Conservation (phyloP, 2,797 vertebrate genomes). For the Linurgus olivaceus region DNA sequence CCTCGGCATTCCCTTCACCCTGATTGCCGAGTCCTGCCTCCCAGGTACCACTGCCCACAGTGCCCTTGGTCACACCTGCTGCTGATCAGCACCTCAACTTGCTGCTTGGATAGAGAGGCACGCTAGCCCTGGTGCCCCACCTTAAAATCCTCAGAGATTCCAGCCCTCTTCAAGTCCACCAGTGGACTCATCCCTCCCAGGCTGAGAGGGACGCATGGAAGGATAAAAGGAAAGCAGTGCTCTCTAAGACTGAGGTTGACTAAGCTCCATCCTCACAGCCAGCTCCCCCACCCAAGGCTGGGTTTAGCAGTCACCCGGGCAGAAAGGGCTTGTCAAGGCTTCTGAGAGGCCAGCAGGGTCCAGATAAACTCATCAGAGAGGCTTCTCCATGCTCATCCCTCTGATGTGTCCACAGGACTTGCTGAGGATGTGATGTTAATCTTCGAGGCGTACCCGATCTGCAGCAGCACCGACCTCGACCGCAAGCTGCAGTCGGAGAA, state of each 20-base stretch:
- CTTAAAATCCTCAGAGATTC: neutral
- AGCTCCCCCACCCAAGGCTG: neutral
- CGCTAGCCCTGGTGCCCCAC: neutral
- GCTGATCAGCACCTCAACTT: neutral
- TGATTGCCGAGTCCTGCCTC: conserved; percentile 82
- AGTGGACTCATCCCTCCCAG: neutral
- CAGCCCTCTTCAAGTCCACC: neutral
- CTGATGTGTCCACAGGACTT: conserved; percentile 49
- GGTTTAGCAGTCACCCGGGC: neutral
- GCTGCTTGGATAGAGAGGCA: neutral
- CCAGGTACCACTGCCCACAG: conserved; percentile 75
- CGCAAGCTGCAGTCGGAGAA: conserved; percentile 70
- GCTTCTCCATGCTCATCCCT: conserved; percentile 21
- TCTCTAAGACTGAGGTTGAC: neutral
- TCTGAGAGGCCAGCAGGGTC: neutral
- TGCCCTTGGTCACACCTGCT: neutral
- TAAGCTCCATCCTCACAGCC: neutral
- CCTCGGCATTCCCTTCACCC: conserved; percentile 78
- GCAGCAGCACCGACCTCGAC: conserved; percentile 72
- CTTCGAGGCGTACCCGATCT: conserved; percentile 89
- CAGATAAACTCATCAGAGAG: neutral
- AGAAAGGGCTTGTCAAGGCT: neutral
- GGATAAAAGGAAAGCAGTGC: neutral
- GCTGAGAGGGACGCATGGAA: neutral
- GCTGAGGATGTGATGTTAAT: conserved; percentile 76